Percentiles rank a stretch among this genome's conserved stretches.
These are phyloP conservation scores for Acleris laterana DNA, from an alignment of 2,888 invertebrate species.

Conservation along the genomic window DNA sequence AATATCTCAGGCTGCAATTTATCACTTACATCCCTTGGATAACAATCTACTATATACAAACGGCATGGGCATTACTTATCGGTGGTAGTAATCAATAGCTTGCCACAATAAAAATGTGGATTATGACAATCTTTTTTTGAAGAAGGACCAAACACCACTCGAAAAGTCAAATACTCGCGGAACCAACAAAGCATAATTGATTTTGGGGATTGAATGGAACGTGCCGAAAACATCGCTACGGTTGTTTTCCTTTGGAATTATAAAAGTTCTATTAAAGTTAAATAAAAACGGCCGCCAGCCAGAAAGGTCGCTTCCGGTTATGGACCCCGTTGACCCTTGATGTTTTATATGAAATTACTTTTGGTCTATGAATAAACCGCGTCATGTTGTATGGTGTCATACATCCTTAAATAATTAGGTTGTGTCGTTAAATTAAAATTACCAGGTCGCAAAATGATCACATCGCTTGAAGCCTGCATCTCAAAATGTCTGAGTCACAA, in stretches of 20 bases:
- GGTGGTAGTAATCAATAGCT: no score
- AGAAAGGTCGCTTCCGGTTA: conserved; percentile 3
- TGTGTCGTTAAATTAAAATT: no score
- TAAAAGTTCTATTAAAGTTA: conserved; percentile 9
- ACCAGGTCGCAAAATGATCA: no score
- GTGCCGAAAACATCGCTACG: conserved; percentile 3
- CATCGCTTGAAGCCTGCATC: no score
- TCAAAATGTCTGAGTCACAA: no score
- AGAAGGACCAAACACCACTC: neutral
- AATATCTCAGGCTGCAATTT: no score
- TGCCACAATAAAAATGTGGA: no score
- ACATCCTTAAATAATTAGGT: no score
- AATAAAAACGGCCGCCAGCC: conserved; percentile 3
- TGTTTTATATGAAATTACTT: neutral
- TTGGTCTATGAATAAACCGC: neutral
- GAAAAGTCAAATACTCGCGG: neutral
- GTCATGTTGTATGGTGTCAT: neutral
- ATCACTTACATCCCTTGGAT: no score
- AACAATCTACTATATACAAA: no score
- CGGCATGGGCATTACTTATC: no score
- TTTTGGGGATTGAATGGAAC: neutral
- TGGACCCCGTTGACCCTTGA: neutral
- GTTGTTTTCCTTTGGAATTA: conserved; percentile 3
- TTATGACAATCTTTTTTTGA: neutral
- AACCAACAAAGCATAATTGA: neutral